A percentile compares a stretch with the other conserved stretches of the same genome.
Evolutionary conservation across 2,113 vertebrate genomes (phyloP).

Genomic region (Macrotis lagotis): DNA sequence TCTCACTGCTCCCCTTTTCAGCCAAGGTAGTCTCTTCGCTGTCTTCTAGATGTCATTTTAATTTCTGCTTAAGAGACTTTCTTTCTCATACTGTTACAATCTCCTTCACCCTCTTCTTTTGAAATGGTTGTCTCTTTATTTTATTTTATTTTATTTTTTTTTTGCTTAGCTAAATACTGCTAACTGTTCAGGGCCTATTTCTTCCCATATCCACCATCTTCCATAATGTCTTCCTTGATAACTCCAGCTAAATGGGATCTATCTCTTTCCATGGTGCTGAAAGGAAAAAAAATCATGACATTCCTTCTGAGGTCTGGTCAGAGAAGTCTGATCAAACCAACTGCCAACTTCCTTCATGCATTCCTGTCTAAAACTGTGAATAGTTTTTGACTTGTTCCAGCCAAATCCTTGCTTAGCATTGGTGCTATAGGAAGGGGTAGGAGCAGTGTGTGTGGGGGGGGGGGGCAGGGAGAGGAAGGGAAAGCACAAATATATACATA

Average conservation of each 20-base stretch:
- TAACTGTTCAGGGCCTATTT: background rate
- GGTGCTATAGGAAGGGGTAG: conserved; percentile 58
- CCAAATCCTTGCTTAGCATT: conserved; percentile 50
- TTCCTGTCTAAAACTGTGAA: conserved; percentile 25
- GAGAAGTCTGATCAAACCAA: background rate
- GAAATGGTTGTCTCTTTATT: background rate
- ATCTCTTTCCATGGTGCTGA: conserved; percentile 15
- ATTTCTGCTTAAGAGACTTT: background rate
- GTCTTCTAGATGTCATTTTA: background rate
- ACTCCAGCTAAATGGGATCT: background rate
- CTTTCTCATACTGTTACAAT: background rate
- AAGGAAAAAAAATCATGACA: conserved; percentile 11
- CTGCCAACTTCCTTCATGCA: conserved; percentile 11
- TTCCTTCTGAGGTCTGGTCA: conserved; percentile 26
- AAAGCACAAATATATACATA: conserved; percentile 79
- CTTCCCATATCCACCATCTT: background rate
- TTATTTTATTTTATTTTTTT: too few species aligned
- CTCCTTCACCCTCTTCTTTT: background rate
- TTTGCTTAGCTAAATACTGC: background rate
- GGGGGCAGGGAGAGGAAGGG: conserved; percentile 58
- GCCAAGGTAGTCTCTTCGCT: background rate
- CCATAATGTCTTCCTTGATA: background rate
- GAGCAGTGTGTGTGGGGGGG: too few species aligned
- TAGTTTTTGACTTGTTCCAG: conserved; percentile 57
- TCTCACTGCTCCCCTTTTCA: background rate